These are phyloP conservation scores for Carduelis carduelis DNA, from an alignment of 2,797 vertebrate genomes.

Conservation along the genomic window DNA sequence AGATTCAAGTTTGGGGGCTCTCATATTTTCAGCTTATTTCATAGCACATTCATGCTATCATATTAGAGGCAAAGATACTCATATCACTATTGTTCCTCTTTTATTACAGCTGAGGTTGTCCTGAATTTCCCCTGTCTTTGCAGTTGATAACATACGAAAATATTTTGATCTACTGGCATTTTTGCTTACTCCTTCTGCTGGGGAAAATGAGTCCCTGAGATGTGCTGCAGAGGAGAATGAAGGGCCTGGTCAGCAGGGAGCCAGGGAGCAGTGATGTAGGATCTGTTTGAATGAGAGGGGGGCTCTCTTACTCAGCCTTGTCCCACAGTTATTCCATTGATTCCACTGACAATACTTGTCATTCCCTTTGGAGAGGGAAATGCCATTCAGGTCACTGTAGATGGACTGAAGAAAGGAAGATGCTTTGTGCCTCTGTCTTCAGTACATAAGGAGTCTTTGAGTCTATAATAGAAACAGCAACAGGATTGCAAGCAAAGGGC, in stretches of 20 bases:
- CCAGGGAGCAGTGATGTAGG: neutral
- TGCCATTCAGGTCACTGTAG: neutral
- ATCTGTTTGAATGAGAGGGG: neutral
- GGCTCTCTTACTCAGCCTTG: neutral
- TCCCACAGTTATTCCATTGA: neutral
- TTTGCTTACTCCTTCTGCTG: neutral
- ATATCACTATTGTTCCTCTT: neutral
- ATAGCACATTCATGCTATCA: neutral
- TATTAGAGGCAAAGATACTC: neutral
- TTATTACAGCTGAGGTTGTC: neutral
- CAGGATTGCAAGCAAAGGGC: neutral
- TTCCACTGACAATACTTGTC: neutral
- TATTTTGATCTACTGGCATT: neutral
- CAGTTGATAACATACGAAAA: neutral
- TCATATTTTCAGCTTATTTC: conserved; percentile 11
- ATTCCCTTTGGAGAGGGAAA: neutral
- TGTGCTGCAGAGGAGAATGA: neutral
- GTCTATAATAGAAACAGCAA: neutral
- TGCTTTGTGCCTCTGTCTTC: neutral
- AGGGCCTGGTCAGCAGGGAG: neutral
- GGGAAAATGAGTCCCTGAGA: neutral
- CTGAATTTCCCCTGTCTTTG: conserved; percentile 5
- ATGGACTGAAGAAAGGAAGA: neutral
- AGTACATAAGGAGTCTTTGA: neutral
- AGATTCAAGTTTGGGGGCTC: neutral